phyloP scores from a whole-genome alignment of 2,113 vertebrate genomes.

The Scalopus aquaticus region DNA sequence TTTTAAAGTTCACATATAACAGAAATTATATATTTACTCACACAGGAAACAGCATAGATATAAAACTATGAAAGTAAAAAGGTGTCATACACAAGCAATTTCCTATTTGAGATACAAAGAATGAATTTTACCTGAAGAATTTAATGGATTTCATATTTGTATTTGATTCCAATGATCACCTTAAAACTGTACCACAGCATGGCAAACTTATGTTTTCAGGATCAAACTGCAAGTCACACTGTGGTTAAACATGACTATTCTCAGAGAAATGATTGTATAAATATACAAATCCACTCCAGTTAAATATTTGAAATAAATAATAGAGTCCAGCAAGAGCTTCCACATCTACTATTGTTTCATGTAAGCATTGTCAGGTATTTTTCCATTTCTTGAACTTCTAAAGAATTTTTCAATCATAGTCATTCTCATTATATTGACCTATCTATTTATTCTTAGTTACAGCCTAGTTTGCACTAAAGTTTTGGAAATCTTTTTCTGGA shows the following conservation, averaged over 20 bases:
- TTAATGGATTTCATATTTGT: conserved; percentile 71
- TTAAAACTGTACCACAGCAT: conserved; percentile 45
- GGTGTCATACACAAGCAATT: neutral
- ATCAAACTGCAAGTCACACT: conserved; percentile 64
- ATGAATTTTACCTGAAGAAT: conserved; percentile 49
- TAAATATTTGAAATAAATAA: conserved; percentile 78
- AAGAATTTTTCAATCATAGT: conserved; percentile 8
- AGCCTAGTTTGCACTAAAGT: neutral
- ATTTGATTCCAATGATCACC: conserved; percentile 57
- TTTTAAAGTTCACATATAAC: conserved; percentile 12
- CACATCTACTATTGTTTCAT: conserved; percentile 63
- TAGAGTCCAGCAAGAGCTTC: conserved; percentile 59
- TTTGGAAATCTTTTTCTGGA: neutral
- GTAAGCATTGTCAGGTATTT: neutral
- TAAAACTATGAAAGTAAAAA: conserved; percentile 44
- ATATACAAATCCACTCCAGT: conserved; percentile 72
- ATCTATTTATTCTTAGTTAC: neutral
- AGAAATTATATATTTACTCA: conserved; percentile 56
- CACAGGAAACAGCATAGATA: neutral
- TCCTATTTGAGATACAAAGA: conserved; percentile 6
- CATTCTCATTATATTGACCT: conserved; percentile 1
- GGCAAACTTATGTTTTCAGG: conserved; percentile 53
- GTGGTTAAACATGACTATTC: conserved; percentile 41
- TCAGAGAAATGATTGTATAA: conserved; percentile 52
- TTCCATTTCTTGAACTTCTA: conserved; percentile 45